Conservation (phyloP, 2,888 invertebrate genomes). For the Latrodectus hesperus region DNA sequence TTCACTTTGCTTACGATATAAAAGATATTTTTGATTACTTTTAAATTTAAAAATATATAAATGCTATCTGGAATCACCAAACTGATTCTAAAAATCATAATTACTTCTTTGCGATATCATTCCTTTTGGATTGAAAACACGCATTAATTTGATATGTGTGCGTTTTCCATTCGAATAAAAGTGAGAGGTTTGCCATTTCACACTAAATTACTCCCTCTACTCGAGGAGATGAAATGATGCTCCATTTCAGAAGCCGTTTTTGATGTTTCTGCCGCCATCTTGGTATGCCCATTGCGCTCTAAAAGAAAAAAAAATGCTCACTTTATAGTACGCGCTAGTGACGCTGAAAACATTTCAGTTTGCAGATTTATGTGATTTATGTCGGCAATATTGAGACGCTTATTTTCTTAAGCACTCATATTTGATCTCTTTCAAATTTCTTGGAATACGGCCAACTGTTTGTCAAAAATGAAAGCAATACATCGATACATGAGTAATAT, state of each 20-base stretch:
- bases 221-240: slow-evolving; percentile 13
- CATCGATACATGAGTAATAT: background rate
- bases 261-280: slow-evolving; percentile 7
- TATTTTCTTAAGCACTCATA: slow-evolving; percentile 18
- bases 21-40: no score
- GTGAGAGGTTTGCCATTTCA: slow-evolving; percentile 39
- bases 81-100: no score
- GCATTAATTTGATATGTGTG: slow-evolving; percentile 42
- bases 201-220: slow-evolving; percentile 49
- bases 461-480: background rate
- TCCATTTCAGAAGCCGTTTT: slow-evolving; percentile 29
- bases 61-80: no score
- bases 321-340: slow-evolving; percentile 18
- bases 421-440: background rate
- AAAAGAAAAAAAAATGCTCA: slow-evolving; percentile 13
- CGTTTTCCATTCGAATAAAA: slow-evolving; percentile 25
- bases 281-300: slow-evolving; percentile 11
- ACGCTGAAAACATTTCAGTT: slow-evolving; percentile 59
- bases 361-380: slow-evolving; percentile 64
- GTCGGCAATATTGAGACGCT: slow-evolving; percentile 10
- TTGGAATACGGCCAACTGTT: background rate
- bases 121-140: background rate
- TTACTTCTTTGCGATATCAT: no score
- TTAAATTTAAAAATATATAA: no score
- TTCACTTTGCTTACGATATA: no score